Evolutionary conservation across 2,888 invertebrate genomes (phyloP), one percentile per base, ranked within the genome.

Genomic region (Vannuccia rotundouncinata): DNA sequence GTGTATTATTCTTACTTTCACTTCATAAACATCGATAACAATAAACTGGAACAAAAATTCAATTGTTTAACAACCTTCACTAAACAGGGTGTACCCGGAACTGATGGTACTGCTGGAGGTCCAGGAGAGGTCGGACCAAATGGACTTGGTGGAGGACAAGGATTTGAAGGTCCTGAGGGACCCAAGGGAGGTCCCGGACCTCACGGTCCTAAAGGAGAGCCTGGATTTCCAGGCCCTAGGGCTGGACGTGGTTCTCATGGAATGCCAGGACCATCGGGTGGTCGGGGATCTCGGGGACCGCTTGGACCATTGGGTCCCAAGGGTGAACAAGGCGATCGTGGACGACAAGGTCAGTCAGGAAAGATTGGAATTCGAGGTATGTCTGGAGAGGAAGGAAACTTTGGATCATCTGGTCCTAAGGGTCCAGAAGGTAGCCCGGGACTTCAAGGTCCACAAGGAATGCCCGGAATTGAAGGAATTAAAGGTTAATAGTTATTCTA

Each of bases 301-400:
- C 82, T 82, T n/a, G 84, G 84, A n/a, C 80, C 66, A 25, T 31
- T 28, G 13, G 82, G 82, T 74, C 45, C 45, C 27, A 83, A 84
- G 31, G 83, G 83, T 29, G 80, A 81, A 73, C 75, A 77, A 85
- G 94, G 93, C 77, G 90, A 90, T 80, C 87, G 90, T 73, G 93
- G 93, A 1, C 90, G 91, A 74, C 89, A 91, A 25, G 94, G 89
- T 84, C 74, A 93, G 31, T 59, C 83, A 0, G 83, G 83, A 0
- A 89, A 91, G 17, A 73, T 79, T 45, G 83, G 82, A 59, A 78
- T 81, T 22, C 80, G 83, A 82, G 94, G 94, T 22, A 89, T 92
- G 27, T 92, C 92, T 88, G 95, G 95, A 45, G 86, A 90, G 31
- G 90, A 92, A 74, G 94, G 94, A 75, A 90, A 92, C 0, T 90